phyloP scores from a whole-genome alignment of 2,113 vertebrate genomes.

The Ammodramus savannarum region DNA sequence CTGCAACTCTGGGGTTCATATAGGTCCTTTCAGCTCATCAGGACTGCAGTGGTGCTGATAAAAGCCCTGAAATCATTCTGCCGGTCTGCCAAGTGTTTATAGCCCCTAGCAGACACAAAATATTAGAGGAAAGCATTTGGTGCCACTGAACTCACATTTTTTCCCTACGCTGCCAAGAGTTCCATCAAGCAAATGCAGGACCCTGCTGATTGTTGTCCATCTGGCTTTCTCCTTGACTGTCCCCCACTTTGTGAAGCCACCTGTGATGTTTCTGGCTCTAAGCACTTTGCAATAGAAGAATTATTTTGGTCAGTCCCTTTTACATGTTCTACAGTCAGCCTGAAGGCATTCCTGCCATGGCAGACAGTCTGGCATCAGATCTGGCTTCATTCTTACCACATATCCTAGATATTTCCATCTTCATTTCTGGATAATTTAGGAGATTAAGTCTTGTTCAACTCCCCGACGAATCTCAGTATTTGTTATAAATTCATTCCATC shows the following conservation, averaged over 20 bases:
- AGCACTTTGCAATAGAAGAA: neutral
- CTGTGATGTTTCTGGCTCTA: neutral
- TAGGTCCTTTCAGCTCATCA: neutral
- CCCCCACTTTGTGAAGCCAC: neutral
- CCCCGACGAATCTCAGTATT: constrained; percentile 24
- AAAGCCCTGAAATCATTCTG: neutral
- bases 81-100: neutral
- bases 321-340: neutral
- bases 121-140: neutral
- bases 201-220: neutral
- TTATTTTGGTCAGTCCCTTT: constrained; percentile 4
- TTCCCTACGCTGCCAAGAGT: neutral
- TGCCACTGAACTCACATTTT: neutral
- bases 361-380: constrained; percentile 55
- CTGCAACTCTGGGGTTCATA: constrained; percentile 1
- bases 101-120: neutral
- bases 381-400: constrained; percentile 42
- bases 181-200: neutral
- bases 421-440: constrained; percentile 59
- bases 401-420: constrained; percentile 58
- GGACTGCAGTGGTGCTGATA: neutral
- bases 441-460: constrained; percentile 61
- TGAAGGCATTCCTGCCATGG: constrained; percentile 24
- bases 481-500: constrained; percentile 61
- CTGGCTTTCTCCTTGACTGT: neutral